A percentile compares a stretch with the other conserved stretches of the same genome.
phyloP scores from a whole-genome alignment of 2,888 invertebrate species.

The Labia minor region DNA sequence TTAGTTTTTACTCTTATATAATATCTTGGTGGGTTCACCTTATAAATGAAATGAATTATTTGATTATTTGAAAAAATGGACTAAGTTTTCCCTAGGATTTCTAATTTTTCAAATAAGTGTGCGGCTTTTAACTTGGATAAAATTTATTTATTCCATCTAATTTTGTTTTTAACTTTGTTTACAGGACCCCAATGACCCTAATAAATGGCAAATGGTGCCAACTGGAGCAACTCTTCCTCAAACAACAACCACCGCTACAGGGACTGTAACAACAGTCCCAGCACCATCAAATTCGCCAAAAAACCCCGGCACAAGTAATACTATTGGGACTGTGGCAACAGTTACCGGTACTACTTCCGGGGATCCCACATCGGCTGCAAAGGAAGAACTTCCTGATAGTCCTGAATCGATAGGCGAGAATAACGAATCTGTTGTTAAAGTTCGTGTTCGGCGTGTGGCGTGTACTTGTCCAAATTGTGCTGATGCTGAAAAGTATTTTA shows the following conservation, averaged over 20 bases:
- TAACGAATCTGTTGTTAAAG: slow-evolving; percentile 32
- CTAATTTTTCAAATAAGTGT: too few relatives aligned
- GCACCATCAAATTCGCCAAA: slow-evolving; percentile 20
- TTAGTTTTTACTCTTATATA: too few relatives aligned
- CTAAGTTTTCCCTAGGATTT: too few relatives aligned
- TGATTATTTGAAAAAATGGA: too few relatives aligned
- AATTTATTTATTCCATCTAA: too few relatives aligned
- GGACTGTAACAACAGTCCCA: slow-evolving; percentile 24
- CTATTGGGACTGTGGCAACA: slow-evolving; percentile 34
- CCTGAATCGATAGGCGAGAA: slow-evolving; percentile 21
- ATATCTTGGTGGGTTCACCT: too few relatives aligned
- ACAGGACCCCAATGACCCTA: slow-evolving; percentile 70
- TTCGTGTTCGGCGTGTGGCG: slow-evolving; percentile 73
- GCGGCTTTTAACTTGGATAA: too few relatives aligned
- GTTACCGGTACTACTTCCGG: slow-evolving; percentile 26
- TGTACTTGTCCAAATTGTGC: slow-evolving; percentile 97
- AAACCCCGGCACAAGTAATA: slow-evolving; percentile 25
- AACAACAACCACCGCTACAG: slow-evolving; percentile 29
- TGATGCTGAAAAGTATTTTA: slow-evolving; percentile 60
- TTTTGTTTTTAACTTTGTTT: slow-evolving; percentile 38
- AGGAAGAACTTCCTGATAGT: slow-evolving; percentile 18
- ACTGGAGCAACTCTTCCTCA: slow-evolving; percentile 24
- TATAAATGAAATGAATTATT: too few relatives aligned
- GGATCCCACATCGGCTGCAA: neutral
- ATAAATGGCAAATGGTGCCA: slow-evolving; percentile 68